These are phyloP conservation scores for Neoitamus cyanurus DNA, from an alignment of 2,888 invertebrate genomes.

Conservation along the genomic window DNA sequence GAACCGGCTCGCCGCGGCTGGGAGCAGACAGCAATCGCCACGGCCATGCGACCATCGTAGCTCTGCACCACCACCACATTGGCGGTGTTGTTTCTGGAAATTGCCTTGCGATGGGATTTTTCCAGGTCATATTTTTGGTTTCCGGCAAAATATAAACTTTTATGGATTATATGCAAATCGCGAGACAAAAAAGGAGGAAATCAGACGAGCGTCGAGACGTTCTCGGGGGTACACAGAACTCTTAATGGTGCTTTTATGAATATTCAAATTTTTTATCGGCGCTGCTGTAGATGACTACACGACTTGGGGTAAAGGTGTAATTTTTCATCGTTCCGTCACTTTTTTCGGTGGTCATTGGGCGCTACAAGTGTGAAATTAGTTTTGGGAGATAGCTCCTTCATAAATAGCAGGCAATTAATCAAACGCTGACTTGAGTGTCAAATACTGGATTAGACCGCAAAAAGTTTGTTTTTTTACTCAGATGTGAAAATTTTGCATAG, in stretches of 20 bases:
- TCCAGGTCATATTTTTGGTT: conserved; percentile 39
- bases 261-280: conserved; percentile 26
- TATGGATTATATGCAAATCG: conserved; percentile 41
- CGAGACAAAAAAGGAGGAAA: background rate
- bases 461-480: background rate
- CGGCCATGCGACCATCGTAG: background rate
- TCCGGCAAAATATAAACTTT: conserved; percentile 38
- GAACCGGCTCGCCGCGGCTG: background rate
- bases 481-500: background rate
- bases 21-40: background rate
- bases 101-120: conserved; percentile 14
- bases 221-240: background rate
- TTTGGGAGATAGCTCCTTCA: background rate
- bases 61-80: background rate
- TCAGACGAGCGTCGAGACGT: background rate
- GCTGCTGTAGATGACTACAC: background rate
- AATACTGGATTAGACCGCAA: background rate
- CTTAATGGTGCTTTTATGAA: conserved; percentile 26
- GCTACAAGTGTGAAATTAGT: conserved; percentile 22
- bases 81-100: background rate
- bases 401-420: background rate
- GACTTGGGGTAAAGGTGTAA: background rate
- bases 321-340: conserved; percentile 4
- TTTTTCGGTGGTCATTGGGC: background rate
- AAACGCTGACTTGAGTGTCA: background rate